Conservation (phyloP, 92 coral and sea anemone genomes). For the Epizoanthus rinbou region DNA sequence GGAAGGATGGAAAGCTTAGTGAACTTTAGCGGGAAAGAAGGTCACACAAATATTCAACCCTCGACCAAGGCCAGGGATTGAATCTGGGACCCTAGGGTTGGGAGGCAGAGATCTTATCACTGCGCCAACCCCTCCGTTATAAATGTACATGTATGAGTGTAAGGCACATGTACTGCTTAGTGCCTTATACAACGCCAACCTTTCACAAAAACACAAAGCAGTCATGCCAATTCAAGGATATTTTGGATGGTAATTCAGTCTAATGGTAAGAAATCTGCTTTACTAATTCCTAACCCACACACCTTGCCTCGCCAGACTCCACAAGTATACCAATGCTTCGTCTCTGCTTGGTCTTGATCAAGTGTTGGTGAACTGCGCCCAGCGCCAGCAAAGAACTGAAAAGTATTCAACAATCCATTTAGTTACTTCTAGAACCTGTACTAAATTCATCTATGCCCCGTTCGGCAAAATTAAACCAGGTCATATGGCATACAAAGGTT, state of each 20-base stretch:
- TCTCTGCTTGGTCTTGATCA: conserved; percentile 93
- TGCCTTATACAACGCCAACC: no score
- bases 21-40: no score
- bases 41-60: no score
- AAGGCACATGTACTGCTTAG: no score
- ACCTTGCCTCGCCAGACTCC: conserved; percentile 95
- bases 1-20: no score
- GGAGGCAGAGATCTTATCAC: no score
- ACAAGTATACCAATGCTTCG: conserved; percentile 81
- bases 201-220: neutral
- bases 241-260: neutral
- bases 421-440: neutral
- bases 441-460: neutral
- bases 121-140: no score
- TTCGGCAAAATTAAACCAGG: no score
- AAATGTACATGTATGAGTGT: no score
- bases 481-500: no score
- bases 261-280: neutral
- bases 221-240: neutral
- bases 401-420: neutral
- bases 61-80: no score
- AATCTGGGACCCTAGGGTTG: no score
- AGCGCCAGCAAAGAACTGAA: conserved; percentile 82
- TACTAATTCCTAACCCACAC: neutral
- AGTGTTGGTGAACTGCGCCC: conserved; percentile 94